Base-by-base conservation (phyloP, 2,888 invertebrate species). In the Agrenia bidenticulata region DNA sequence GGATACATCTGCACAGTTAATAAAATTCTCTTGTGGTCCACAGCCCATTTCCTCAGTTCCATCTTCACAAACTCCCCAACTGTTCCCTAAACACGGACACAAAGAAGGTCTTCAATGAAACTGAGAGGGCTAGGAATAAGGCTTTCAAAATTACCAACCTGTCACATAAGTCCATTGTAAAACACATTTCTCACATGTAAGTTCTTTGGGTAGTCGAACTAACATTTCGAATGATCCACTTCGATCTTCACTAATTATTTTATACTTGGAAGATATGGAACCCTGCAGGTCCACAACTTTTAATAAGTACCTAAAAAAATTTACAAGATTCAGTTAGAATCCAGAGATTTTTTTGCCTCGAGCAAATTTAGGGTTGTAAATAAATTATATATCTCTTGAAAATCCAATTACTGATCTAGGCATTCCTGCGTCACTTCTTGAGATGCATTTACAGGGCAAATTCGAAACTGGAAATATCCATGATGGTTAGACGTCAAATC, bases 401-500 rank as follows among this genome's bases (percentile, higher is more conserved):
- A 7, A 15, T 39, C 39, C 39, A 59, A 73, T 74, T 77, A 87
- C 87, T 85, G 85, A 79, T 93, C 88, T 77, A 94, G 88, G 77
- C 94, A 94, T 53, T 88, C 88, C 78, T 92, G 90, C 0, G 87
- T 87, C 2, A 90, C 90, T 80, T 89, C 89, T 71, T 85, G 85
- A 0, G 82, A 82, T 0, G 89, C 88, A 79, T 92, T 89, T 78
- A 92, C 90, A 0, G 92, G 92, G 73, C 94, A 94, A 0, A 94
- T 81, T 77, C 86, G 87, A 81, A 94, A 85, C 78, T 91, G 89
- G 78, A 94, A 94, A 45, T 89, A 85, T 0, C 94, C 94, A 77
- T 88, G 87, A 80, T 94, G 94, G 79, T 94, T 94, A 1, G 94
- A 92, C 0, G 94, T 94, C 45, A 94, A 80, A 78, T 94, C 92